Evolutionary conservation across 2,797 vertebrate species (phyloP).

Genomic region (Macroramphosus scolopax): DNA sequence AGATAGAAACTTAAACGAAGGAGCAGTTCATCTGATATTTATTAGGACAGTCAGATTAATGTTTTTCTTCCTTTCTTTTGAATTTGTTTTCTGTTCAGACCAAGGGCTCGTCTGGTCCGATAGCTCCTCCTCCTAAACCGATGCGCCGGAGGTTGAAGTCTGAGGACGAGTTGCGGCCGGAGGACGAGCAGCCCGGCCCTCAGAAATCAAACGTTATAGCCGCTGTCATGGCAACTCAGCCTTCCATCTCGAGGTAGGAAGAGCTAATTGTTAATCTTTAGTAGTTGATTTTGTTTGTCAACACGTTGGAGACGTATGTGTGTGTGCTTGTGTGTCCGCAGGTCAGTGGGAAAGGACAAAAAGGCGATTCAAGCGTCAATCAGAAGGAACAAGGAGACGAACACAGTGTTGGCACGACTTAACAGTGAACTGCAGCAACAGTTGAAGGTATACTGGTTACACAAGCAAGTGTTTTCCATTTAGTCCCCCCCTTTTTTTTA

Average conservation of each 20-base stretch:
- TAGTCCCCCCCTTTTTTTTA: no score
- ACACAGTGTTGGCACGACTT: slow-evolving; percentile 96
- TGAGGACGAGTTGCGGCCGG: slow-evolving; percentile 93
- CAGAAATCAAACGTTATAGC: slow-evolving; percentile 89
- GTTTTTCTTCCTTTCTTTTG: no score
- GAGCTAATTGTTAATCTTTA: accelerated
- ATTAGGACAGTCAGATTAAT: no score
- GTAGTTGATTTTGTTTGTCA: not conserved
- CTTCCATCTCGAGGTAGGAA: slow-evolving; percentile 92
- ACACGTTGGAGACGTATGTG: not conserved
- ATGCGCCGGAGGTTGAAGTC: slow-evolving; percentile 96
- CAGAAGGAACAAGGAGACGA: slow-evolving; percentile 98
- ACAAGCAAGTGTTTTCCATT: no score
- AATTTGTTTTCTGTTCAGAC: slow-evolving; percentile 61
- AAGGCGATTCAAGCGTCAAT: slow-evolving; percentile 99
- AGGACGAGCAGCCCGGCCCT: slow-evolving; percentile 88
- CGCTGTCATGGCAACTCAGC: slow-evolving; percentile 88
- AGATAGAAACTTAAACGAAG: no score
- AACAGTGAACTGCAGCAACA: slow-evolving; percentile 99
- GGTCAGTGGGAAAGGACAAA: slow-evolving; percentile 97
- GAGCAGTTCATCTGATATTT: no score
- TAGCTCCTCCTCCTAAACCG: slow-evolving; percentile 96
- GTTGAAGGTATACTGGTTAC: slow-evolving; percentile 80
- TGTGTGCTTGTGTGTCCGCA: slow-evolving; percentile 51
- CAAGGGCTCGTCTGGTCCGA: slow-evolving; percentile 87